These are phyloP conservation scores for Maconellicoccus hirsutus DNA, from an alignment of 1,140 invertebrate species.

Conservation along the genomic window DNA sequence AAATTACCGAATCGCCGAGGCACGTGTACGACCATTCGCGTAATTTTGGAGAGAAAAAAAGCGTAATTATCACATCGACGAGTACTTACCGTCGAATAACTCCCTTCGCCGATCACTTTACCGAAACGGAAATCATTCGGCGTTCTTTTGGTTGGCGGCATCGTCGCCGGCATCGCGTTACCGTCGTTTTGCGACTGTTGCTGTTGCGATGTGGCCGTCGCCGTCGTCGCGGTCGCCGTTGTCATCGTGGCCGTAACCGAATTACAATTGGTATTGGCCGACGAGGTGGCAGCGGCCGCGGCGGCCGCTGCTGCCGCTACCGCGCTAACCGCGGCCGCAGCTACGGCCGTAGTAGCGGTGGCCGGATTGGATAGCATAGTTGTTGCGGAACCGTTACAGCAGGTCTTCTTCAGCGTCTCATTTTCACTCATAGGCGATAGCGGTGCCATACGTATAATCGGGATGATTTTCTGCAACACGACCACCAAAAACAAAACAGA, in stretches of 20 bases:
- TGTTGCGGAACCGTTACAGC: slow-evolving; percentile 1
- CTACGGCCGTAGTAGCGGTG: neutral
- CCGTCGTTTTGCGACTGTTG: neutral
- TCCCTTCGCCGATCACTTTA: slow-evolving; percentile 90
- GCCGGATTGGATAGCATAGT: neutral
- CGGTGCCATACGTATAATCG: slow-evolving; percentile 11
- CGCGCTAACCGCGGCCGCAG: neutral
- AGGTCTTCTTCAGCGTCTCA: neutral
- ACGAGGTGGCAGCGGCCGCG: neutral
- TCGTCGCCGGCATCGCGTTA: slow-evolving; percentile 25
- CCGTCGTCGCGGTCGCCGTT: neutral
- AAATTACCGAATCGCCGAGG: no score
- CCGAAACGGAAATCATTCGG: slow-evolving; percentile 90
- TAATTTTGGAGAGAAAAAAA: no score
- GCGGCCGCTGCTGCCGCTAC: neutral
- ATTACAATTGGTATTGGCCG: slow-evolving; percentile 6
- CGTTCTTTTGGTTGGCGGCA: slow-evolving; percentile 46
- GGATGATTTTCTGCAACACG: neutral
- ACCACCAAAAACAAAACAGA: neutral
- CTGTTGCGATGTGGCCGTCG: slow-evolving; percentile 8
- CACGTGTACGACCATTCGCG: no score
- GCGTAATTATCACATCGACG: neutral
- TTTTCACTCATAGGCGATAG: slow-evolving; percentile 14
- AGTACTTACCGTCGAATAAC: slow-evolving; percentile 77
- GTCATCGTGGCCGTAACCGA: neutral